Conservation (phyloP, 2,113 vertebrate species). For the Gambusia affinis region DNA sequence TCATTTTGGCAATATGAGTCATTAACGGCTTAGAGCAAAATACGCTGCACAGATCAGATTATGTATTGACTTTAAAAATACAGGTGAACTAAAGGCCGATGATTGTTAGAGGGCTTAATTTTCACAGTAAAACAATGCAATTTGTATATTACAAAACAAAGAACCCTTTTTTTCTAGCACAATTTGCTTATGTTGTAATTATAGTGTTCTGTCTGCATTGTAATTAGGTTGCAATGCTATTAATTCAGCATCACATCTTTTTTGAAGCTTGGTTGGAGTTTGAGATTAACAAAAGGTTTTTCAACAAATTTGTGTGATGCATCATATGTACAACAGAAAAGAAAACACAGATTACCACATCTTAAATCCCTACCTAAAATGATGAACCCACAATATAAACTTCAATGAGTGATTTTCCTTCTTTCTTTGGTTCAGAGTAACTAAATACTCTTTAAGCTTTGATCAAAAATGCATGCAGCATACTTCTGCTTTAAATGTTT, state of each 20-base stretch:
- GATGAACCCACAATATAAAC: slow-evolving; percentile 50
- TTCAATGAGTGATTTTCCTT: slow-evolving; percentile 18
- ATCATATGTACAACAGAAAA: slow-evolving; percentile 31
- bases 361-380: slow-evolving; percentile 28
- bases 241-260: slow-evolving; percentile 23
- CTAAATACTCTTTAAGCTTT: slow-evolving; percentile 37
- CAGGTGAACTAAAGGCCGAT: slow-evolving; percentile 37
- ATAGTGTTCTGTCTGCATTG: slow-evolving; percentile 6
- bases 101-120: slow-evolving; percentile 15
- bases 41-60: slow-evolving; percentile 41
- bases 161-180: background rate
- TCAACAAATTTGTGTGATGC: slow-evolving; percentile 51
- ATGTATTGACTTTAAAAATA: slow-evolving; percentile 54
- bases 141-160: slow-evolving; percentile 6
- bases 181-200: slow-evolving; percentile 16
- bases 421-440: slow-evolving; percentile 13
- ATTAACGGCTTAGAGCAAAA: slow-evolving; percentile 44
- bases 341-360: slow-evolving; percentile 17
- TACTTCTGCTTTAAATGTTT: slow-evolving; percentile 29
- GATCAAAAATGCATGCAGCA: slow-evolving; percentile 35
- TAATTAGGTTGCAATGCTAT: slow-evolving; percentile 23
- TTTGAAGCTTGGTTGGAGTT: background rate
- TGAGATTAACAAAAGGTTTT: slow-evolving; percentile 34
- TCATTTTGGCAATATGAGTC: slow-evolving; percentile 60
- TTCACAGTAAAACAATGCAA: background rate